phyloP scores from a whole-genome alignment of 2,113 vertebrate species.

The Hyperopisus bebe region DNA sequence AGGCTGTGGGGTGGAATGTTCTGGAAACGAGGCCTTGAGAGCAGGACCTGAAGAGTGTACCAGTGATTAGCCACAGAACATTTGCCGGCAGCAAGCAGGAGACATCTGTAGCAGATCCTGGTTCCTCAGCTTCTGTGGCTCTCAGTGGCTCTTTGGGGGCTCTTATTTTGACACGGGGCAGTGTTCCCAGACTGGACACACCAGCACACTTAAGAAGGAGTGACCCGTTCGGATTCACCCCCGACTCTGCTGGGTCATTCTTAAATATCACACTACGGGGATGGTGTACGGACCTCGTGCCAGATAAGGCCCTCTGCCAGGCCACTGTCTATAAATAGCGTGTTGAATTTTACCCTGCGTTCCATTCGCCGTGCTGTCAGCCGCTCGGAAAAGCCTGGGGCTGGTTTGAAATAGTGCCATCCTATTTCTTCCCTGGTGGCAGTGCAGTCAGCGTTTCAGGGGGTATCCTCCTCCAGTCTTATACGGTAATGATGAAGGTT shows the following conservation, averaged over 20 bases:
- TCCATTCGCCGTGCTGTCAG: constrained; percentile 8
- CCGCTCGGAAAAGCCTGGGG: neutral
- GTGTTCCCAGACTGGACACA: neutral
- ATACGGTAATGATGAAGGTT: neutral
- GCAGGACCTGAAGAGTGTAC: neutral
- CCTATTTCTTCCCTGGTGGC: neutral
- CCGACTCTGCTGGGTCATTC: neutral
- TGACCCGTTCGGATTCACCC: neutral
- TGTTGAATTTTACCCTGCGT: neutral
- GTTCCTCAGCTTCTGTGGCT: neutral
- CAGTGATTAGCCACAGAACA: neutral
- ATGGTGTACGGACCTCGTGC: neutral
- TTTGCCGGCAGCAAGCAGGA: neutral
- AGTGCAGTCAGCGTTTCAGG: neutral
- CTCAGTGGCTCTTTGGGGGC: neutral
- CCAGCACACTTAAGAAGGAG: neutral
- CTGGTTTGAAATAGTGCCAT: neutral
- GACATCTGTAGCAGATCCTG: neutral
- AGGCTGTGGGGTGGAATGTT: neutral
- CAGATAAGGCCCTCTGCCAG: constrained; percentile 6
- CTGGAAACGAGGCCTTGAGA: neutral
- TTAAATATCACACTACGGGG: constrained; percentile 4
- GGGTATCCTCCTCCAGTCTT: neutral
- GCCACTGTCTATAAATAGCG: constrained; percentile 5
- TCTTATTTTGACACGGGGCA: neutral